These are phyloP conservation scores for Eilema caniola DNA, from an alignment of 2,888 invertebrate genomes.

Conservation along the genomic window DNA sequence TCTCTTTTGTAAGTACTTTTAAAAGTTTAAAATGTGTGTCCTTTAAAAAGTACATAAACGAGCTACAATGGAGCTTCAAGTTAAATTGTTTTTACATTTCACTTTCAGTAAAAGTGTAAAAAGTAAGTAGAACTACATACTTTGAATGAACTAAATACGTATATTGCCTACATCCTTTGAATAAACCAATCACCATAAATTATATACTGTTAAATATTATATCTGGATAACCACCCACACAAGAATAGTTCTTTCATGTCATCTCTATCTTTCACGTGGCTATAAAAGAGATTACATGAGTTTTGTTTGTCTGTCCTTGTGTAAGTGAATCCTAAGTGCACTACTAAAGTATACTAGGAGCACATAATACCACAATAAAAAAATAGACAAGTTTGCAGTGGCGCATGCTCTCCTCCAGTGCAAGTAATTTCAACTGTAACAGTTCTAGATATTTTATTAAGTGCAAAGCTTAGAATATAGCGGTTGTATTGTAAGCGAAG, in stretches of 20 bases:
- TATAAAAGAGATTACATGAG: not conserved
- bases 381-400: slow-evolving; percentile 61
- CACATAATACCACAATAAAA: slow-evolving; percentile 46
- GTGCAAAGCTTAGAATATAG: slow-evolving; percentile 42
- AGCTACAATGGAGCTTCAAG: not conserved
- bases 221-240: not conserved
- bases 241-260: not conserved
- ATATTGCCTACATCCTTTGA: not conserved
- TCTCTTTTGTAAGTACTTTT: no score
- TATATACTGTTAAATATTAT: slow-evolving; percentile 11
- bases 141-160: not conserved
- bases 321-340: not conserved
- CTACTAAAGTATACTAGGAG: slow-evolving; percentile 34
- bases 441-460: slow-evolving; percentile 45
- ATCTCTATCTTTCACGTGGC: not conserved
- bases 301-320: not conserved
- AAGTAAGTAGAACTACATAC: no score
- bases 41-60: not conserved
- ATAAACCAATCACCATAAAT: not conserved
- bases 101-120: no score
- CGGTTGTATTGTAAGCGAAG: slow-evolving; percentile 26
- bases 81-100: no score
- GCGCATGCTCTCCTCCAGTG: slow-evolving; percentile 57
- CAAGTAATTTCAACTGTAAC: slow-evolving; percentile 42
- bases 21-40: not conserved